Base-by-base conservation (phyloP, 2,797 vertebrate species). In the Sphenodon punctatus region DNA sequence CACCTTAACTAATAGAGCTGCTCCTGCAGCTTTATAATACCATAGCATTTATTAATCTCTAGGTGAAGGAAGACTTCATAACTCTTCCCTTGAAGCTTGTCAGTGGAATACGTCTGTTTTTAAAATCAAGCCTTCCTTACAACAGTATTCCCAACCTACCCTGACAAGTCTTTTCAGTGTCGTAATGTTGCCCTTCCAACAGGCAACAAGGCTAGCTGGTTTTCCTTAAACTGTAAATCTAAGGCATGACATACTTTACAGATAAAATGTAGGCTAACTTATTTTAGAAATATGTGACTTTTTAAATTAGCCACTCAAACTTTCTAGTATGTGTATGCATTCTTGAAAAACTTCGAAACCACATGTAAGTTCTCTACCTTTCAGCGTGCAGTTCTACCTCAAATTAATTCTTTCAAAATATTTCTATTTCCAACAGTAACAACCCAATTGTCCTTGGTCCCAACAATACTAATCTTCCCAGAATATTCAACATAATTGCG, bases 401-500 rank as follows among this genome's bases (percentile, higher is more conserved):
- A 53, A 27, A 16, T 71, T 75, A 45, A 27, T 75, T 77, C 87
- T 6, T 80, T 61, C 76, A 59, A 1, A 25, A 0, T 83, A 2
- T 80, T 87, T 88, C 78, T 15, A 46, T 89, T 75, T 81, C 27
- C 76, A 64, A 93, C 89, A 99, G 99, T 96, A 99, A 99, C 96
- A 98, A 99, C 89, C 97, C 98, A 10, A 94, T 99, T 9, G 97
- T 99, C 90, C 97, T 99, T 0, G 99, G 98, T 71, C 98, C 96
- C 14, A 98, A 99, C 93, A 99, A 99, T 90, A 92, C 98, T 67
- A 99, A 99, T 90, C 97, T 99, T 76, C 99, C 99, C 53, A 97
- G 97, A 95, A 98, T 99, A 88, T 99, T 99, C 90, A 94, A 95
- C 85, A 99, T 99, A 92, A 99, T 99, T 75, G 98, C 99, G 1